phyloP scores from a whole-genome alignment of 2,888 invertebrate genomes.

The Dastarcus helophoroides region DNA sequence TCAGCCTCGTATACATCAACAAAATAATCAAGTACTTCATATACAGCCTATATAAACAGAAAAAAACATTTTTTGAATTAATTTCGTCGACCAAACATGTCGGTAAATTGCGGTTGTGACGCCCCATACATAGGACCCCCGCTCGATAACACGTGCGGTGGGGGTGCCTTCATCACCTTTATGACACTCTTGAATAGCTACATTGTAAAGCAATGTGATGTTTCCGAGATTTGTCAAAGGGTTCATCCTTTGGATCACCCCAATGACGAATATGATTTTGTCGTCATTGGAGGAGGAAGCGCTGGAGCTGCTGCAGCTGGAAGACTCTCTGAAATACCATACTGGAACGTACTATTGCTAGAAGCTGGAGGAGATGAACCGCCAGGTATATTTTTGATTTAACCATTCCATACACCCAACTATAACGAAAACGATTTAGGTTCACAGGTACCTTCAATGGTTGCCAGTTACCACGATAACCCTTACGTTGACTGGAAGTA shows the following conservation, averaged over 20 bases:
- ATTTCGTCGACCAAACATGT: too few species aligned
- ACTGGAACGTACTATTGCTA: constrained; percentile 58
- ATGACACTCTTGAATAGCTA: constrained; percentile 54
- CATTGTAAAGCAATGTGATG: constrained; percentile 44
- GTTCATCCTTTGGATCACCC: constrained; percentile 37
- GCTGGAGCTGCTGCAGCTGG: constrained; percentile 53
- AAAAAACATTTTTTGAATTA: too few species aligned
- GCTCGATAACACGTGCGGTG: constrained; percentile 45
- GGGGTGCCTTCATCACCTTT: constrained; percentile 49
- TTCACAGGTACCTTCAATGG: too few species aligned
- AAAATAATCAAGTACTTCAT: too few species aligned
- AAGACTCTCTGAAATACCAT: constrained; percentile 50
- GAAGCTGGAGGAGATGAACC: constrained; percentile 66
- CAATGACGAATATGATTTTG: constrained; percentile 50
- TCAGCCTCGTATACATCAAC: too few species aligned
- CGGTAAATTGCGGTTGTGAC: constrained; percentile 48
- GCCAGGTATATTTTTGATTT: too few species aligned
- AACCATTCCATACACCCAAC: too few species aligned
- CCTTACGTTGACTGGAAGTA: constrained; percentile 55
- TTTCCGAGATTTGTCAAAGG: constrained; percentile 50
- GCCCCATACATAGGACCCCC: constrained; percentile 46
- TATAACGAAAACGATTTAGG: too few species aligned
- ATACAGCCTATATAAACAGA: too few species aligned
- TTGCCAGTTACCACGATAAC: constrained; percentile 50
- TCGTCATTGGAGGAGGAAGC: constrained; percentile 55